These are phyloP conservation scores for Hyperoplus immaculatus DNA, from an alignment of 2,797 vertebrate genomes.

Conservation along the genomic window DNA sequence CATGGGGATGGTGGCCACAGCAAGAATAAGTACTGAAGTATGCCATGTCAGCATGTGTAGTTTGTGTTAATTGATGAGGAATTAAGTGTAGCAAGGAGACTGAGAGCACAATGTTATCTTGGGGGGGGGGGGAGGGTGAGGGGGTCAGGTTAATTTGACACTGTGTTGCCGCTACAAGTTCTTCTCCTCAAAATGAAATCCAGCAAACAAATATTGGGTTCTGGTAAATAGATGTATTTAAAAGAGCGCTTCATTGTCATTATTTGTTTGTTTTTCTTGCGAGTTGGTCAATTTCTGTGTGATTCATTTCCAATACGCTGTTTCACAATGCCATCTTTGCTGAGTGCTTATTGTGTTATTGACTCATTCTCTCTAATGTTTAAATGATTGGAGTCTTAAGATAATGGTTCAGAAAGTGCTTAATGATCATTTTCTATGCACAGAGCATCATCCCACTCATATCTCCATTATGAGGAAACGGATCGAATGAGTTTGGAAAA, in stretches of 20 bases:
- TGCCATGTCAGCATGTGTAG: constrained; percentile 44
- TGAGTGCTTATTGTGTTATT: constrained; percentile 24
- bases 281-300: not conserved
- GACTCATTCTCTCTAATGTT: constrained; percentile 19
- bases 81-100: constrained; percentile 23
- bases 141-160: constrained; percentile 26
- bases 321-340: constrained; percentile 22
- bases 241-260: not conserved
- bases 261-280: not conserved
- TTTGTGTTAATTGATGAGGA: constrained; percentile 58
- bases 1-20: constrained; percentile 34
- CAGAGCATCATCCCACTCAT: constrained; percentile 17
- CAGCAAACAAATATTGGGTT: constrained; percentile 5
- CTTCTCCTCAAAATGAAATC: not conserved
- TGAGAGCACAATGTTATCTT: constrained; percentile 8
- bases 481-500: not conserved
- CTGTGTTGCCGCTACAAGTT: constrained; percentile 2
- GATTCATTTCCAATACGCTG: constrained; percentile 24
- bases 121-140: not conserved
- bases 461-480: constrained; percentile 2
- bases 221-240: not conserved
- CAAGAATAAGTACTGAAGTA: constrained; percentile 33
- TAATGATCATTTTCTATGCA: constrained; percentile 38
- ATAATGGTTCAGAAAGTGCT: constrained; percentile 25
- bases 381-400: constrained; percentile 25